Conservation (phyloP, 1,140 invertebrate genomes). For the Drosophila miranda region DNA sequence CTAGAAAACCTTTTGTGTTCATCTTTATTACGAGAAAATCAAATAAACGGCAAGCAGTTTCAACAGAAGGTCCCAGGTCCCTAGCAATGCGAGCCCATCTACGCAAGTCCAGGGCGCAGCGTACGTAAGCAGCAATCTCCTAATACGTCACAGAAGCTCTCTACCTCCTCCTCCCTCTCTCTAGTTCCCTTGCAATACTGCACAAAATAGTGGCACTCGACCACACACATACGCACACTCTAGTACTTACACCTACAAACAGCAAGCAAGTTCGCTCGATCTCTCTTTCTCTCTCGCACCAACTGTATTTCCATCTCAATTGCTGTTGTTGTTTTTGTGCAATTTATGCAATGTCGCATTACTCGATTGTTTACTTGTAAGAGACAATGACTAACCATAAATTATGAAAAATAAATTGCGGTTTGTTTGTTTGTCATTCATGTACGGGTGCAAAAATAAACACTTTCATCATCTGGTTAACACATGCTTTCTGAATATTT, state of each 20-base stretch:
- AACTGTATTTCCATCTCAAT: not conserved
- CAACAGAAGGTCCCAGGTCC: not conserved
- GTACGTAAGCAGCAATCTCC: conserved; percentile 22
- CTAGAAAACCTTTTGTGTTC: too few relatives aligned
- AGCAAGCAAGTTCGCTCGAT: too few relatives aligned
- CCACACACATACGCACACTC: conserved; percentile 13
- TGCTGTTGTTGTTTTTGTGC: conserved; percentile 8
- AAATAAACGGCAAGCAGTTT: conserved; percentile 6
- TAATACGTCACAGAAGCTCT: conserved; percentile 24
- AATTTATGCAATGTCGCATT: conserved; percentile 48
- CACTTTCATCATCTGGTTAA: conserved; percentile 47
- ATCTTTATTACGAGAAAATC: too few relatives aligned
- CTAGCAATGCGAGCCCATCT: conserved; percentile 14
- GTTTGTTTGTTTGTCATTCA: conserved; percentile 19
- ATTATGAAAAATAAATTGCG: conserved; percentile 32
- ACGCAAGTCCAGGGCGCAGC: conserved; percentile 15
- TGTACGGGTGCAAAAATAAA: conserved; percentile 32
- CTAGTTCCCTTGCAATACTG: conserved; percentile 30
- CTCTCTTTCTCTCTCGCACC: conserved; percentile 5
- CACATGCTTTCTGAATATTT: conserved; percentile 9
- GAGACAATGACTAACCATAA: conserved; percentile 25
- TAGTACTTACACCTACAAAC: conserved; percentile 1
- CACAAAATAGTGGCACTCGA: conserved; percentile 24
- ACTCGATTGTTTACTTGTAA: conserved; percentile 34
- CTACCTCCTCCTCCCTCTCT: conserved; percentile 4